Evolutionary conservation across 2,888 invertebrate species (phyloP), one percentile per base, ranked within the genome.

Genomic region (Drosophila mimica): DNA sequence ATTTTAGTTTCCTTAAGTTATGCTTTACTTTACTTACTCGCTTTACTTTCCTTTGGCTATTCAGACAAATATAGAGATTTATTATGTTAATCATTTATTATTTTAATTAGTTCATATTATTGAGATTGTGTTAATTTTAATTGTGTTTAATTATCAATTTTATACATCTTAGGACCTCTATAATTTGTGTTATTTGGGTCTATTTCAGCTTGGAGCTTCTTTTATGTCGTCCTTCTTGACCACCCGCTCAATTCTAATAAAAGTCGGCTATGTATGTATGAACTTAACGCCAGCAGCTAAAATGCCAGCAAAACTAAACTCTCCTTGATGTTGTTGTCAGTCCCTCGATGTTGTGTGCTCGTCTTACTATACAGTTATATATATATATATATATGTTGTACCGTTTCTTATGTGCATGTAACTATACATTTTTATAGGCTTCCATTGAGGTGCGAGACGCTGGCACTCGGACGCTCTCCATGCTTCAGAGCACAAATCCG

Each of bases 391-490:
- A 25, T 31, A 51, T 56, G n/a, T 15, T 56, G 36, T 17, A 4
- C 28, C 28, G 2, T 31, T 60, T 33, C 56, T 36, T 13, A 69
- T 52, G 34, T 33, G 8, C 8, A 15, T 9, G 3, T 25, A 25
- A 31, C 28, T 43, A 28, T 52, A 7, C 40, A 38, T 48, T 34
- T 15, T 74, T 65, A 53, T 93, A 96, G 96, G 96, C 96, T 65
- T 96, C 96, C 9, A 93, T 96, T 81, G 96, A 96, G 91, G 96
- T 96, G 31, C 94, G 96, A 70, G 96, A 96, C 88, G 96, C 96
- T 59, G 96, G 96, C 52, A 94, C 95, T 81, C 94, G 96, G 30
- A 96, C 96, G 0, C 95, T 96, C 59, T 91, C 92, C 66, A 93
- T 93, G 88, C 90, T 93, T 46, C 93, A 93, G 75, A 91, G 84